phyloP scores from a whole-genome alignment of 2,113 vertebrate species.

The Brevimyrus niger region DNA sequence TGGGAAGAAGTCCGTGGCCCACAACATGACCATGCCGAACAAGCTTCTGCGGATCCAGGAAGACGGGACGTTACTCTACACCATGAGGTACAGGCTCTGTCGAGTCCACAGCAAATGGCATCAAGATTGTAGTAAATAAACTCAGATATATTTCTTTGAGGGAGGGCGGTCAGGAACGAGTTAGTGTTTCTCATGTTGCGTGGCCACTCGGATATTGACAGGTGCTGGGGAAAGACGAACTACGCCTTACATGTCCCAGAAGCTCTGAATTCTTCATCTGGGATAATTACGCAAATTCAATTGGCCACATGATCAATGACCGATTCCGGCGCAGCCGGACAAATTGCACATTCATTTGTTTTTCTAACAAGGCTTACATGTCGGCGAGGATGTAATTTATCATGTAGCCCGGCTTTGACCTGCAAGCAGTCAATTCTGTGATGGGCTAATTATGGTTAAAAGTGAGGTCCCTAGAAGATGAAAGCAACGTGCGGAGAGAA shows the following conservation, averaged over 20 bases:
- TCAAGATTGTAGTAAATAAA: background rate
- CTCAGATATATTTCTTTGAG: background rate
- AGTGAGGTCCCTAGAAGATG: background rate
- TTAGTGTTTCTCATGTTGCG: background rate
- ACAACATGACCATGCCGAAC: constrained; percentile 99
- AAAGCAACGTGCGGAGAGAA: background rate
- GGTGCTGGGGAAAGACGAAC: background rate
- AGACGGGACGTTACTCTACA: constrained; percentile 89
- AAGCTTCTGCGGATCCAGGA: constrained; percentile 94
- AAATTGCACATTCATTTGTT: constrained; percentile 1
- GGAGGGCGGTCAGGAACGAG: background rate
- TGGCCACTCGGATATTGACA: background rate
- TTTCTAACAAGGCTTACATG: background rate
- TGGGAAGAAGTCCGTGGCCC: constrained; percentile 95
- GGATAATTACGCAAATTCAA: background rate
- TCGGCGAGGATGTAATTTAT: background rate
- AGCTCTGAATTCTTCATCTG: background rate
- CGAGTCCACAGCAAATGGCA: background rate
- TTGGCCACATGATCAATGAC: background rate
- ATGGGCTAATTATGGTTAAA: background rate
- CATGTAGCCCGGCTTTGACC: background rate
- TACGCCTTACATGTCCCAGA: background rate
- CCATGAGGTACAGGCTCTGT: constrained; percentile 78
- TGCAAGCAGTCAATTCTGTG: background rate
- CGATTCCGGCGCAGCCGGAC: background rate